Evolutionary conservation across 2,797 vertebrate genomes (phyloP).

Genomic region (Rhyacichthys aspro): DNA sequence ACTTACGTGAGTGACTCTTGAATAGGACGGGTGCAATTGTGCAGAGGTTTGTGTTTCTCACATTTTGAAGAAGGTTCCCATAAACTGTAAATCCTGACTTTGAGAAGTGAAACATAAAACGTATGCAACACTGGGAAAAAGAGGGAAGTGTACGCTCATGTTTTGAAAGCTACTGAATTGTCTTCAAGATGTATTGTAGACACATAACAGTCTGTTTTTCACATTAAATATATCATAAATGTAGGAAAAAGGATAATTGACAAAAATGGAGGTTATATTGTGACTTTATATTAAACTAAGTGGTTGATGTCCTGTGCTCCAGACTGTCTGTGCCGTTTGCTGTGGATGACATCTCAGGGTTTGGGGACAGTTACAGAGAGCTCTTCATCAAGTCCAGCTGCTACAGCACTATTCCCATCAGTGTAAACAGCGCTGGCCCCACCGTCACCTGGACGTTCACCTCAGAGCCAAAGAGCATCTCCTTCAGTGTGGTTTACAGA

Average conservation of each 20-base stretch:
- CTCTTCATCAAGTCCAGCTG: constrained; percentile 93
- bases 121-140: not conserved
- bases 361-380: constrained; percentile 86
- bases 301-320: constrained; percentile 5
- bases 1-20: constrained; percentile 84
- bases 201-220: no score
- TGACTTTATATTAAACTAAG: not conserved
- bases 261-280: no score
- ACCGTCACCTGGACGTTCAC: constrained; percentile 94
- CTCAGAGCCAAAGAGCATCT: constrained; percentile 93
- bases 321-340: constrained; percentile 84
- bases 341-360: constrained; percentile 84
- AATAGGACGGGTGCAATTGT: no score
- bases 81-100: not conserved
- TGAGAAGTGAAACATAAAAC: constrained; percentile 41
- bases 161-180: not conserved
- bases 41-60: not conserved
- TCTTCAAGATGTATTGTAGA: no score
- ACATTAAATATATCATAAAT: no score
- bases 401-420: constrained; percentile 90
- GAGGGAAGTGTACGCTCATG: not conserved
- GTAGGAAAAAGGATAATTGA: no score
- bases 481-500: constrained; percentile 91
- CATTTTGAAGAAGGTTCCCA: constrained; percentile 15
- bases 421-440: constrained; percentile 77